Base-by-base conservation (phyloP, 2,797 vertebrate species). In the Phyllotis vaccarum region DNA sequence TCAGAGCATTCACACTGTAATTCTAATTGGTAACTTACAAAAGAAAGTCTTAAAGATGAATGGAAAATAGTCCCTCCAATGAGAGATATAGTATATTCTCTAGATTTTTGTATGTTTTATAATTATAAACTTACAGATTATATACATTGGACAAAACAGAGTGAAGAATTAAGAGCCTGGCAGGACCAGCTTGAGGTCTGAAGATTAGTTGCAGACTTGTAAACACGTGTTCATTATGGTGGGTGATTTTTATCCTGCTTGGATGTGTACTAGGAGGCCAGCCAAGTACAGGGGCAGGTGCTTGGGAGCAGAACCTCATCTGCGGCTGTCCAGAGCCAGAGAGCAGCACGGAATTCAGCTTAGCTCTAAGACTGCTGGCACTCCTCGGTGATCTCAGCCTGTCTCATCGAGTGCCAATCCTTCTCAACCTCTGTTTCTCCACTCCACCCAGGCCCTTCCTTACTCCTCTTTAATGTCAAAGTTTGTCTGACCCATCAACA, bases 11-110 rank as follows among this genome's bases (percentile, higher is more conserved):
- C 49, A 37, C 68, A 43, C 22, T 62, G 17, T 80, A 37, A 92
- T 93, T 68, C 58, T 64, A 86, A 56, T 43, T 76, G 58, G 27
- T 40, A 91, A 70, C 34, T 66, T 90, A 79, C 62, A 1, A 54
- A 72, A 95, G 14, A 34, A n/a, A 87, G 8, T 89, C 24, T 93
- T 86, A 56, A 82, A 90, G 78, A 83, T 64, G 40, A 19, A 64
- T 87, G 68, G 78, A 52, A 97, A 88, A 96, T 54, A 31, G n/a
- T 95, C 40, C 80, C 54, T 93, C 54, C 31, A 54, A 31, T 79
- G 58, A 96, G 52, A 62, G 66, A 72, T 46, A 37, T 11, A 70
- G 31, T 70, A 86, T 81, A 43, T n/a, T 52, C 64, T n/a, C 52
- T 86, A 52, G 62, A 68, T 27, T 66, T 66, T n/a, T 85, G 7